These are phyloP conservation scores for Probosciger aterrimus DNA, from an alignment of 2,113 vertebrate species.

Conservation along the genomic window DNA sequence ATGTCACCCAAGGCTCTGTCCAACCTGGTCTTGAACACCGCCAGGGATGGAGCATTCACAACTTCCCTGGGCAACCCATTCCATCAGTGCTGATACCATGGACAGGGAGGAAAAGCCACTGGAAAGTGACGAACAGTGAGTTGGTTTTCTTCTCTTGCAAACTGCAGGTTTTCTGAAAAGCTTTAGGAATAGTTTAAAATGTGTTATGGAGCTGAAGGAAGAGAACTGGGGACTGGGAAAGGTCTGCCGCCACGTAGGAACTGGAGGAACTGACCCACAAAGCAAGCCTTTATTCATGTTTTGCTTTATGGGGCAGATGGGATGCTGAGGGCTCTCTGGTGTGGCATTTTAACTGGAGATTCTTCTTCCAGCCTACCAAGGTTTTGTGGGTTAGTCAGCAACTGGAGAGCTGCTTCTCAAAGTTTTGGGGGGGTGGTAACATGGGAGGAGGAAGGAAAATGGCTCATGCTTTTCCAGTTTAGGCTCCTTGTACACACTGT, in stretches of 20 bases:
- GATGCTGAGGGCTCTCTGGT: background rate
- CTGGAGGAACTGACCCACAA: background rate
- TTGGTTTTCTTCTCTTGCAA: background rate
- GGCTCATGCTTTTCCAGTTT: background rate
- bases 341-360: background rate
- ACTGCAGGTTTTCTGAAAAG: background rate
- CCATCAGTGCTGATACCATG: background rate
- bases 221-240: background rate
- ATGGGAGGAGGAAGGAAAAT: background rate
- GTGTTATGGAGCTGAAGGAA: background rate
- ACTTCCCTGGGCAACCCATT: too few relatives aligned
- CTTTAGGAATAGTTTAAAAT: background rate
- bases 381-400: background rate
- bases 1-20: too few relatives aligned
- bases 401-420: background rate
- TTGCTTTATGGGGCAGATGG: background rate
- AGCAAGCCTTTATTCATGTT: background rate
- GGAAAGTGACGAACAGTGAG: background rate
- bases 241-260: fast-evolving
- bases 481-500: background rate
- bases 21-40: too few relatives aligned
- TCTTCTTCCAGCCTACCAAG: background rate
- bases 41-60: too few relatives aligned
- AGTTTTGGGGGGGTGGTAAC: background rate
- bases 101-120: background rate